Percentiles rank a stretch among this genome's conserved stretches.
Conservation (phyloP, 2,113 vertebrate genomes). For the Clarias magur region DNA sequence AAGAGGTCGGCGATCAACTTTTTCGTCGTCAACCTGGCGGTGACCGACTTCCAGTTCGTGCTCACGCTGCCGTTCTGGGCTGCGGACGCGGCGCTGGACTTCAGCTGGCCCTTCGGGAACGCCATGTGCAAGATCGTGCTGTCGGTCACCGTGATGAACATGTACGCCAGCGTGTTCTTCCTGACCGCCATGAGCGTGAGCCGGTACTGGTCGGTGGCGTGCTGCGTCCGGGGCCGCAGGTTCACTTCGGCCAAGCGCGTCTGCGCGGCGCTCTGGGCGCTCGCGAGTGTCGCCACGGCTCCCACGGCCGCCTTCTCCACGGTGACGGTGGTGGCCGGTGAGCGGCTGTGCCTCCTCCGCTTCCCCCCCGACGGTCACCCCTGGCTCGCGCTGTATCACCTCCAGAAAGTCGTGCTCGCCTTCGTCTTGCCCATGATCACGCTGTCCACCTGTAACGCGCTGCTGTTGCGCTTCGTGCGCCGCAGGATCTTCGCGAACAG, state of each 20-base stretch:
- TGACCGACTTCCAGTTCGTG: slow-evolving; percentile 78
- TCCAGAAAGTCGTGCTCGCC: slow-evolving; percentile 72
- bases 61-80: slow-evolving; percentile 78
- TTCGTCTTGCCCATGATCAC: slow-evolving; percentile 73
- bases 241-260: slow-evolving; percentile 64
- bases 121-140: slow-evolving; percentile 76
- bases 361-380: slow-evolving; percentile 72
- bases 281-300: slow-evolving; percentile 64
- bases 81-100: slow-evolving; percentile 74
- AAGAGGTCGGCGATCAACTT: slow-evolving; percentile 71
- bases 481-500: slow-evolving; percentile 65
- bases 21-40: slow-evolving; percentile 75
- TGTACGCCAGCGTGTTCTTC: slow-evolving; percentile 77
- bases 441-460: slow-evolving; percentile 69
- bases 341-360: slow-evolving; percentile 71
- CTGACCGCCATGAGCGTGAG: slow-evolving; percentile 77
- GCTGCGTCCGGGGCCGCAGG: slow-evolving; percentile 50
- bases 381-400: slow-evolving; percentile 73
- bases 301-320: slow-evolving; percentile 72
- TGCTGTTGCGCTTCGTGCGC: slow-evolving; percentile 71
- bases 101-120: slow-evolving; percentile 78
- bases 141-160: slow-evolving; percentile 76
- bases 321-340: slow-evolving; percentile 64
- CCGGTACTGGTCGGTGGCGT: slow-evolving; percentile 69
- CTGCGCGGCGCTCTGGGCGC: slow-evolving; percentile 70